Conservation (phyloP, 2,113 vertebrate genomes). For the Zapus hudsonius region DNA sequence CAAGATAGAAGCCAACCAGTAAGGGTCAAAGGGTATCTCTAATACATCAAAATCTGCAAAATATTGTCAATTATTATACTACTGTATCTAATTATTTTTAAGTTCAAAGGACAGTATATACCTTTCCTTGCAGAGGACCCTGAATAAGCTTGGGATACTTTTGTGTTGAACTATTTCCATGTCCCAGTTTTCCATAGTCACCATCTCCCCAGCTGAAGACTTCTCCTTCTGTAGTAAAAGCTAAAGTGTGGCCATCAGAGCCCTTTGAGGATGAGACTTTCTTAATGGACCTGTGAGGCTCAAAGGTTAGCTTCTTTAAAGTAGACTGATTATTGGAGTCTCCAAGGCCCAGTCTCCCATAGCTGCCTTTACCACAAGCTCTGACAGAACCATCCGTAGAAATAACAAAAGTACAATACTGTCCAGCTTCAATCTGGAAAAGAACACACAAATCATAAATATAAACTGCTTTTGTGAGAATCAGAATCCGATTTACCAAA, state of each 20-base stretch:
- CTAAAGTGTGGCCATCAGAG: conserved; percentile 92
- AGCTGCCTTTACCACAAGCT: conserved; percentile 93
- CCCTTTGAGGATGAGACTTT: conserved; percentile 93
- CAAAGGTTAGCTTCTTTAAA: conserved; percentile 92
- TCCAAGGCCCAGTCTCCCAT: conserved; percentile 90
- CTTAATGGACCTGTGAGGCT: conserved; percentile 91
- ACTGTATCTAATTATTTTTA: conserved; percentile 21
- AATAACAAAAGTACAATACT: conserved; percentile 93
- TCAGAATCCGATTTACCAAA: conserved; percentile 36
- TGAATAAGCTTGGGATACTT: conserved; percentile 93
- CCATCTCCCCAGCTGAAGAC: conserved; percentile 93
- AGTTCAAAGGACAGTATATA: conserved; percentile 73
- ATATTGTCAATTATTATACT: background rate
- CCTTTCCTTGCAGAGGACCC: conserved; percentile 91
- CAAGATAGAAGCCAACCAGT: conserved; percentile 32
- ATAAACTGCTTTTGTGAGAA: conserved; percentile 33
- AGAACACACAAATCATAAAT: conserved; percentile 54
- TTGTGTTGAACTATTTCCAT: conserved; percentile 92
- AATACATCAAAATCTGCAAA: conserved; percentile 41
- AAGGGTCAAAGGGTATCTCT: background rate
- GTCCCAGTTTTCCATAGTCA: conserved; percentile 91
- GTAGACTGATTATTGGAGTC: conserved; percentile 93
- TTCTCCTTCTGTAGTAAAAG: conserved; percentile 92
- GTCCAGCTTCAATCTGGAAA: conserved; percentile 91
- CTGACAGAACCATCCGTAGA: conserved; percentile 91